Evolutionary conservation across 2,888 invertebrate species (phyloP), one percentile per base, ranked within the genome.

Genomic region (Allophyes oxyacanthae): DNA sequence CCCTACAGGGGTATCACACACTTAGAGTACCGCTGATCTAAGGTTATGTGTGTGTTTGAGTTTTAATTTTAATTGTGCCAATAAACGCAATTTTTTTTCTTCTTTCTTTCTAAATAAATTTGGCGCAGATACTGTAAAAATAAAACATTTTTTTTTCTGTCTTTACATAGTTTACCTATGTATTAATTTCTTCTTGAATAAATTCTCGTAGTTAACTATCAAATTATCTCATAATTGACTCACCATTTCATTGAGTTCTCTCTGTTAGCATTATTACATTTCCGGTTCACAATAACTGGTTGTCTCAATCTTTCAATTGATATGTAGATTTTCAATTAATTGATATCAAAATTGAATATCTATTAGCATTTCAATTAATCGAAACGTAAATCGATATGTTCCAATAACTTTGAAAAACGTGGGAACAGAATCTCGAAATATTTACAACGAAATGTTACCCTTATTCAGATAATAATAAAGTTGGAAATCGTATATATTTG

Each of bases 351-450:
- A 10, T 5, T 13, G 36, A 14, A 50, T 45, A 26, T 38, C 10
- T 28, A 58, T 50, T 50, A 57, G 45, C 38, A 37, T 52, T 52
- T 45, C 53, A 42, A 59, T 50, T n/a, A 56, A 20, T 53, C 40
- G 25, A 54, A 62, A 64, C 53, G 50, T 46, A 56, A 67, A 56
- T 56, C 46, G 46, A 55, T 48, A 53, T 42, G 41, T 49, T 45
- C 46, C 34, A 59, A 62, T 61, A 55, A 59, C 54, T n/a, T n/a
- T 63, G 11, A 28, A 46, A 52, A 46, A 50, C 65, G 65, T 70
- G 70, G 50, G 69, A 70, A 70, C 45, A 20, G 10, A 20, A 40
- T 32, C 36, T 45, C 20, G 48, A n/a, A 52, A 28, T 10, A 11
- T 20, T 1, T 0, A 0, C 42, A 50, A 25, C 11, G 25, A 7